phyloP scores from a whole-genome alignment of 2,797 vertebrate genomes.

The Falco peregrinus region DNA sequence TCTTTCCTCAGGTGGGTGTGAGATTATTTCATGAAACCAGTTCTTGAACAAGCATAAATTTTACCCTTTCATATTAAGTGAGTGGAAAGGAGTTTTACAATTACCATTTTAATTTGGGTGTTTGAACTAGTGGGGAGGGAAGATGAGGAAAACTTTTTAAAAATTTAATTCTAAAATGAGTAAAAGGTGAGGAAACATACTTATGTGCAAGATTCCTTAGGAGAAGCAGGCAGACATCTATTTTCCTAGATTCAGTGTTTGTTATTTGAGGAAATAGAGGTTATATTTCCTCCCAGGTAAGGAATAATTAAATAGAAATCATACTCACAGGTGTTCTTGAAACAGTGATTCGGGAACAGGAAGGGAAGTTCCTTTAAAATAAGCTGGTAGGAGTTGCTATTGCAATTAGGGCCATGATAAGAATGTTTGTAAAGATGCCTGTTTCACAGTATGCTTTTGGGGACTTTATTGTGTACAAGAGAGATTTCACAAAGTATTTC shows the following conservation, averaged over 20 bases:
- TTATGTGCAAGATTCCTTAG: not conserved
- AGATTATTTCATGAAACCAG: not conserved
- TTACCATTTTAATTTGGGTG: not conserved
- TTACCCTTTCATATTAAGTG: not conserved
- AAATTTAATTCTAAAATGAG: not conserved
- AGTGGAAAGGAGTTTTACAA: not conserved
- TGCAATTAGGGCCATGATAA: not conserved
- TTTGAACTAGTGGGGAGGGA: not conserved
- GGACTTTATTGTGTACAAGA: not conserved
- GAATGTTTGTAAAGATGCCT: not conserved
- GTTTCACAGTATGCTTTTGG: not conserved
- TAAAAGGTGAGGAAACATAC: not conserved
- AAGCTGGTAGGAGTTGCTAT: not conserved
- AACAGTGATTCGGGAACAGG: not conserved
- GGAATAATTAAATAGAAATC: not conserved
- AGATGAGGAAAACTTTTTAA: not conserved
- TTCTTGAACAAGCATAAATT: not conserved
- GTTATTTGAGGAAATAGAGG: not conserved
- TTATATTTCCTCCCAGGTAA: not conserved
- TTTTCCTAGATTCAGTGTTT: not conserved
- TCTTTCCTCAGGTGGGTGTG: not conserved
- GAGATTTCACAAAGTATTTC: not conserved
- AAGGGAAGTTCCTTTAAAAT: not conserved
- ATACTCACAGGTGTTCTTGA: not conserved
- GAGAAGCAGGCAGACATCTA: not conserved